Evolutionary conservation across 2,113 vertebrate genomes (phyloP).

Genomic region (Mirounga angustirostris): DNA sequence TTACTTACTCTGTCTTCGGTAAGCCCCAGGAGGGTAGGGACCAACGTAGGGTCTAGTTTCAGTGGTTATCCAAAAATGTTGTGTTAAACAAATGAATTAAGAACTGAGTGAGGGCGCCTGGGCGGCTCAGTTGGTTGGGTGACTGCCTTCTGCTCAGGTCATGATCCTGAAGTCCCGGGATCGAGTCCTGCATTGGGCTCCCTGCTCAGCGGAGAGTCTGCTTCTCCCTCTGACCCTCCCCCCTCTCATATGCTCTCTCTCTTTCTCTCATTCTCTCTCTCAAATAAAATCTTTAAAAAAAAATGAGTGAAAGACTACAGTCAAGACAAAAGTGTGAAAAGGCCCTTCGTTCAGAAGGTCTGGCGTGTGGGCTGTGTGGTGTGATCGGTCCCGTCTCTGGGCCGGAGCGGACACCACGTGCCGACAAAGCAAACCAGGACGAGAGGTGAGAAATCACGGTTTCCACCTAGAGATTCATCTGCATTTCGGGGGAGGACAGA

Average conservation of each 20-base stretch:
- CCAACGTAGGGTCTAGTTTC: not conserved
- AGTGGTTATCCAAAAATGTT: not conserved
- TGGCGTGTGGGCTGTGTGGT: not conserved
- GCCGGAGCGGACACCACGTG: accelerated
- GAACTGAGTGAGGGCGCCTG: not conserved
- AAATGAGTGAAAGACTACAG: not conserved
- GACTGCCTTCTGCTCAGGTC: too few relatives aligned
- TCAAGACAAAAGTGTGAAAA: not conserved
- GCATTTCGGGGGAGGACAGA: too few relatives aligned
- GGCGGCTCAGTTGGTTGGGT: too few relatives aligned
- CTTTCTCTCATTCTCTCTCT: too few relatives aligned
- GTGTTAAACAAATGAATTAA: not conserved
- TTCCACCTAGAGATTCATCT: not conserved
- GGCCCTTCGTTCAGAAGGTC: not conserved
- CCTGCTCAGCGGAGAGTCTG: too few relatives aligned
- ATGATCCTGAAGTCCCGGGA: too few relatives aligned
- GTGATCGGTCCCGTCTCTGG: not conserved
- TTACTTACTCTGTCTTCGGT: not conserved
- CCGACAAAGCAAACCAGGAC: not conserved
- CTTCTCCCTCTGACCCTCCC: too few relatives aligned
- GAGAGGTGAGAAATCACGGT: not conserved
- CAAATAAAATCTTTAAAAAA: too few relatives aligned
- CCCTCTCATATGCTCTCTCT: too few relatives aligned
- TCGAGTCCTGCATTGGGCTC: too few relatives aligned
- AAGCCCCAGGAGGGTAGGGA: not conserved